Base-by-base conservation (phyloP, 2,888 invertebrate genomes). In the Trachelus iudaicus region DNA sequence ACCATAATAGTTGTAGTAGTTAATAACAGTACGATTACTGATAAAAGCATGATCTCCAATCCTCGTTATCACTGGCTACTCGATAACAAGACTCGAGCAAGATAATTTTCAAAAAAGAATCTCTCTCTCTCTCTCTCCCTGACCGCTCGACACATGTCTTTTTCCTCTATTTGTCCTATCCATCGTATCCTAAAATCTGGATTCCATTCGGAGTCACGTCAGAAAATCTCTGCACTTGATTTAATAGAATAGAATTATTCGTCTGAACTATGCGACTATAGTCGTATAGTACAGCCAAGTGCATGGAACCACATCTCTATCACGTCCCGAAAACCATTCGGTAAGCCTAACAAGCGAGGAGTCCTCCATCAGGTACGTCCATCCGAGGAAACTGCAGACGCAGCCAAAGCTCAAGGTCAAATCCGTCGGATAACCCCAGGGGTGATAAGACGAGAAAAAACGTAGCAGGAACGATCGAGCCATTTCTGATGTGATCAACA, bases 1-100 rank as follows among this genome's bases (percentile, higher is more conserved):
- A 80, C 80, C 82, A 82, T 69, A 56, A 56, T 56, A 56, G 23
- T 56, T 56, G 23, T 56, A 56, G 2, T 9, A 56, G 56, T 40
- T 40, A 6, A 40, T 6, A 40, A 6, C 1, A 40, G 40, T 56
- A 23, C 4, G 56, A 23, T 56, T 56, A 56, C 56, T 56, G 56
- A 56, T 23, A 56, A 56, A 56, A 56, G 40, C 23, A 56, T 23
- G 23, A 56, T 9, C 40, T 56, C 40, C 23, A 56, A 56, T 23
- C 40, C 40, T 56, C 40, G 40, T 56, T 56, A 56, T 56, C 40
- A 23, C 23, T 9, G 23, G 15, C 6, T 1, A 23, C 40, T 56
- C 40, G 40, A 23, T 56, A 56, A 56, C 23, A 56, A 56, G 15
- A 56, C 23, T 56, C 40, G 40, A 56, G 40, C 40, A 56, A 23